Conservation (phyloP, 2,113 vertebrate species). For the Platycercus adscitus region DNA sequence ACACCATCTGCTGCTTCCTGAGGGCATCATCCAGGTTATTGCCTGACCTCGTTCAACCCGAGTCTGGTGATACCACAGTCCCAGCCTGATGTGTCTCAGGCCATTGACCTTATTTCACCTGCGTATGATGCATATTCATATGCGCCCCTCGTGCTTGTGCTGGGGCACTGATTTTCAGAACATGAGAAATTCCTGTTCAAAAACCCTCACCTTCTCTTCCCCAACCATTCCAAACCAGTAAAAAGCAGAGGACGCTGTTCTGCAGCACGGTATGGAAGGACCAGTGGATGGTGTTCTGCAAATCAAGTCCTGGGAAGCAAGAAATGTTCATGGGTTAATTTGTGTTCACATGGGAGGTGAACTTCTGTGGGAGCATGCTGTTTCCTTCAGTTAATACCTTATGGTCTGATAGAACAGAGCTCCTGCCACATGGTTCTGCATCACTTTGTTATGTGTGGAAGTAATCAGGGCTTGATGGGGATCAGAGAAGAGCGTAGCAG, state of each 20-base stretch:
- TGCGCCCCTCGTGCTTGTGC: fast-evolving
- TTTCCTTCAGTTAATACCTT: background rate
- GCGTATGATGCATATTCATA: fast-evolving
- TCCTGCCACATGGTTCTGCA: background rate
- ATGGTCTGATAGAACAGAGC: background rate
- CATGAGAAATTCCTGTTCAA: background rate
- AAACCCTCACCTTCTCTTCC: fast-evolving
- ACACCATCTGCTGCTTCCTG: background rate
- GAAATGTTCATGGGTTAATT: background rate
- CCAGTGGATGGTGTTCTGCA: background rate
- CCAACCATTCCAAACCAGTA: fast-evolving
- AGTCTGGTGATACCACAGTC: background rate
- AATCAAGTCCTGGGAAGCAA: background rate
- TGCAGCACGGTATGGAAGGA: background rate
- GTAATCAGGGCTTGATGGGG: background rate
- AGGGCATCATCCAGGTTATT: background rate
- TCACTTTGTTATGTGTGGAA: background rate
- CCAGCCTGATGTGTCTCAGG: background rate
- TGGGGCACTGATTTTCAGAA: background rate
- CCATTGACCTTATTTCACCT: background rate
- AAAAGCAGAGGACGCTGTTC: fast-evolving
- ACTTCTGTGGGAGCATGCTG: background rate
- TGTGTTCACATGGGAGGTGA: background rate
- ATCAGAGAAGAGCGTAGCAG: background rate
- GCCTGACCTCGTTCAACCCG: background rate